Base-by-base conservation (phyloP, 2,797 vertebrate species). In the Pangasius mekongensis region DNA sequence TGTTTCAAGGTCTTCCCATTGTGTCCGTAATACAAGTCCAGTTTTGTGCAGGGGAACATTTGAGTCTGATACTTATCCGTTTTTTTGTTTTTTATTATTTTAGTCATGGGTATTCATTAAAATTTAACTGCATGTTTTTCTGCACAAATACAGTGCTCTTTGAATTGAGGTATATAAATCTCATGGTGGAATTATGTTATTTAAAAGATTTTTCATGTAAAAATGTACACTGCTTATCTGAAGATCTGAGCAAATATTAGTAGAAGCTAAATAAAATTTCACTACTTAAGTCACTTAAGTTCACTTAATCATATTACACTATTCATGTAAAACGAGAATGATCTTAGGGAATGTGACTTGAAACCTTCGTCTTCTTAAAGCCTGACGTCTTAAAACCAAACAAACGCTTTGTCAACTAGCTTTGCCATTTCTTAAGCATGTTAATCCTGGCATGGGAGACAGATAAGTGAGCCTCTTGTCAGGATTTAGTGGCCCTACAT, bases 361-460 rank as follows among this genome's bases (percentile, higher is more conserved):
- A 80, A 80, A 80, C 77, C n/a, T 82, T 62, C 27, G 5, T 73
- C 89, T 60, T 69, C 89, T 85, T 30, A 76, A 89, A 89, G 83
- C 10, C 77, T 62, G 33, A 87, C 67, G 83, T 91, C 62, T 76
- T 89, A 90, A 92, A 94, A 87, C 89, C 91, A 90, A 89, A 89
- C 86, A 88, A 93, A 91, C 84, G 81, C 67, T 87, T 90, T 91
- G 89, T 87, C 86, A 71, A 92, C 89, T 92, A 92, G 81, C 81
- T 83, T 94, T 92, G 92, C 91, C 67, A 47, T 56, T 89, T 87
- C 85, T 87, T 88, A 91, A 90, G 89, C 88, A 89, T 78, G 80
- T 67, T 90, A 60, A 90, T 83, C 91, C 73, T 49, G 49, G 58
- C 18, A 73, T 76, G 49, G 92, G 93, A 93, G 64, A 90, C 90